Evolutionary conservation across 1,140 invertebrate species (phyloP).

Genomic region (Drosophila ercepeae): DNA sequence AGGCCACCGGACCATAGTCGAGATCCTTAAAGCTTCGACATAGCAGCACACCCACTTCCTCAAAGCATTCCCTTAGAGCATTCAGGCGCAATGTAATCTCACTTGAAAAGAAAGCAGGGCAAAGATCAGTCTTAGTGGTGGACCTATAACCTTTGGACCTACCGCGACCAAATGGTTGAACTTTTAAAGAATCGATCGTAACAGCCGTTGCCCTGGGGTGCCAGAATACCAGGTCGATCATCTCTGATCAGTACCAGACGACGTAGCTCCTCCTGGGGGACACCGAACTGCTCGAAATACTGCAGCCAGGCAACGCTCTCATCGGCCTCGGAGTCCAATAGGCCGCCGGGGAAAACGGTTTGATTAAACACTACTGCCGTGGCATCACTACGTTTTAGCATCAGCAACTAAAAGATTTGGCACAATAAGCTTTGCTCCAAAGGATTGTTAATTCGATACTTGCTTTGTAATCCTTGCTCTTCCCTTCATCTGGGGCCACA

Average conservation of each 20-base stretch:
- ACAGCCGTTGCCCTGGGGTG: slow-evolving; percentile 66
- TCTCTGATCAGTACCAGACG: slow-evolving; percentile 44
- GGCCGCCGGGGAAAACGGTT: slow-evolving; percentile 63
- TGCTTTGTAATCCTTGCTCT: slow-evolving; percentile 48
- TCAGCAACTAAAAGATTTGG: slow-evolving; percentile 49
- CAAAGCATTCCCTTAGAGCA: slow-evolving; percentile 95
- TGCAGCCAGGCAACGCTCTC: slow-evolving; percentile 56
- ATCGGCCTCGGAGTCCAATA: slow-evolving; percentile 54
- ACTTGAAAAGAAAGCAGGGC: slow-evolving; percentile 66
- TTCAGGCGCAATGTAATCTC: slow-evolving; percentile 92
- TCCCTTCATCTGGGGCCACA: slow-evolving; percentile 20
- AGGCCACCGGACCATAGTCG: slow-evolving; percentile 2
- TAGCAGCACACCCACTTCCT: slow-evolving; percentile 93
- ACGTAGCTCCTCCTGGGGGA: slow-evolving; percentile 47
- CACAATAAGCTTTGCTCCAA: neutral
- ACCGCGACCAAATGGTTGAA: slow-evolving; percentile 63
- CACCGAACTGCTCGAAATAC: slow-evolving; percentile 64
- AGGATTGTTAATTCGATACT: neutral
- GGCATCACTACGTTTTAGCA: slow-evolving; percentile 62
- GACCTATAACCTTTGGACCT: slow-evolving; percentile 40
- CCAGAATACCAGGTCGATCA: slow-evolving; percentile 52
- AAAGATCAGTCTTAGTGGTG: slow-evolving; percentile 32
- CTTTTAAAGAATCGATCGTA: slow-evolving; percentile 69
- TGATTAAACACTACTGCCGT: slow-evolving; percentile 52
- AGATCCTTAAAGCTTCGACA: slow-evolving; percentile 84